phyloP scores from a whole-genome alignment of 2,888 invertebrate genomes.

The Eugnorisma glareosa region DNA sequence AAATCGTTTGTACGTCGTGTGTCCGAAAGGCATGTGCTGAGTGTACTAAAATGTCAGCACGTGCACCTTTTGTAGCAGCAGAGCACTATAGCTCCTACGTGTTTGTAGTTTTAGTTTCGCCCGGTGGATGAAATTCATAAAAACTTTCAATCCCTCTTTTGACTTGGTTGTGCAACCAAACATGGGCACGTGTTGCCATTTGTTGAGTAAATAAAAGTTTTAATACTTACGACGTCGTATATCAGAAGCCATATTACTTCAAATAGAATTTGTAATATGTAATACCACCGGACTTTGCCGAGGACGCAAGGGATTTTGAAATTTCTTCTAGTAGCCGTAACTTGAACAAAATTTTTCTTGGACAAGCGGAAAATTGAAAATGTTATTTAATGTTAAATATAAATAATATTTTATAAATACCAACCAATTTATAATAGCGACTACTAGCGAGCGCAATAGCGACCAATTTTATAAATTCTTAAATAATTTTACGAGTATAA shows the following conservation, averaged over 20 bases:
- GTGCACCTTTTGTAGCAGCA: not conserved
- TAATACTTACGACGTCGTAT: conserved; percentile 3
- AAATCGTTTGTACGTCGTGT: too few species aligned
- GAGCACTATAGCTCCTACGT: not conserved
- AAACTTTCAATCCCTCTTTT: too few species aligned
- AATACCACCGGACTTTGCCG: conserved; percentile 4
- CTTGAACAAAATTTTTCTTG: not conserved
- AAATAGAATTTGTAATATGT: conserved; percentile 10
- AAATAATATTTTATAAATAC: too few species aligned
- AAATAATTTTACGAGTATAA: too few species aligned
- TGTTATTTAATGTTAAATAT: too few species aligned
- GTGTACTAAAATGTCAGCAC: not conserved
- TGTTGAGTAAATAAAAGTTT: conserved; percentile 10
- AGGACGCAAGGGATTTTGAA: not conserved
- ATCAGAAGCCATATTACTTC: conserved; percentile 1
- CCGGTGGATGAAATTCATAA: too few species aligned
- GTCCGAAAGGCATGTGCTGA: not conserved
- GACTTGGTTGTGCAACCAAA: not conserved
- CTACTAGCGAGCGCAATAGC: too few species aligned
- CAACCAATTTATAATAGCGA: too few species aligned
- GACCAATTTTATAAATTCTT: too few species aligned
- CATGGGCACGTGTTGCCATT: conserved; percentile 1
- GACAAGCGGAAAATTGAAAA: not conserved
- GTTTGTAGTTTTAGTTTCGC: too few species aligned
- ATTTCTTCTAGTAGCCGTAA: not conserved